phyloP scores from a whole-genome alignment of 2,113 vertebrate genomes.

The Serinus canaria region DNA sequence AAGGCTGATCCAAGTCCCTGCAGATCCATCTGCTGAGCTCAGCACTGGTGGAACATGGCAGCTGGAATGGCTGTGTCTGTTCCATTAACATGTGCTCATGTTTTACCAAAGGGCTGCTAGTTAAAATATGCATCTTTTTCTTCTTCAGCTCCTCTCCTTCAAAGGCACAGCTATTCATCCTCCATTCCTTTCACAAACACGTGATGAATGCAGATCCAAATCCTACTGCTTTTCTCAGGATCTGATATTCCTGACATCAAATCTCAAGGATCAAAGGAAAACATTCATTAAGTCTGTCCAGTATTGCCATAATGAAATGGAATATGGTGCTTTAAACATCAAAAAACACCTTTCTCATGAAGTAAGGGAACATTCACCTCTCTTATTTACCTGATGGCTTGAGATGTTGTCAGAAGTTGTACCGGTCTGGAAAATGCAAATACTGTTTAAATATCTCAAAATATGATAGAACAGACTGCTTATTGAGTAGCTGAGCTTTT shows the following conservation, averaged over 20 bases:
- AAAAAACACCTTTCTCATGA: background rate
- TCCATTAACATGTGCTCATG: background rate
- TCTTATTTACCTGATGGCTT: background rate
- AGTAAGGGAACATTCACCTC: background rate
- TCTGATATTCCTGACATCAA: constrained; percentile 43
- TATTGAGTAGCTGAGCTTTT: constrained; percentile 29
- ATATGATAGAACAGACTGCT: constrained; percentile 23
- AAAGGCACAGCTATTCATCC: constrained; percentile 40
- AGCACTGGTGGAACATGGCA: background rate
- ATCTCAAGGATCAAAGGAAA: constrained; percentile 56
- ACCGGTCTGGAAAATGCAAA: constrained; percentile 21
- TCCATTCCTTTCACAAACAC: constrained; percentile 53
- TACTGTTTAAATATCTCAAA: constrained; percentile 11
- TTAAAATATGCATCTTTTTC: constrained; percentile 29
- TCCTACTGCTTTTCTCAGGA: background rate
- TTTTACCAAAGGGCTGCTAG: constrained; percentile 18
- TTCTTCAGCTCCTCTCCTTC: constrained; percentile 17
- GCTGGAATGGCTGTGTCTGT: background rate
- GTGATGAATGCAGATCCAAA: constrained; percentile 51
- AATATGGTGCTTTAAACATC: constrained; percentile 44
- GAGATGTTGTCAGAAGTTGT: background rate
- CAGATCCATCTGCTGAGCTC: background rate
- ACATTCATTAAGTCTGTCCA: constrained; percentile 46
- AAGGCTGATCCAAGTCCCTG: background rate
- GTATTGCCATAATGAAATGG: constrained; percentile 29